Base-by-base conservation (phyloP, 2,113 vertebrate species). In the Austrofundulus limnaeus region DNA sequence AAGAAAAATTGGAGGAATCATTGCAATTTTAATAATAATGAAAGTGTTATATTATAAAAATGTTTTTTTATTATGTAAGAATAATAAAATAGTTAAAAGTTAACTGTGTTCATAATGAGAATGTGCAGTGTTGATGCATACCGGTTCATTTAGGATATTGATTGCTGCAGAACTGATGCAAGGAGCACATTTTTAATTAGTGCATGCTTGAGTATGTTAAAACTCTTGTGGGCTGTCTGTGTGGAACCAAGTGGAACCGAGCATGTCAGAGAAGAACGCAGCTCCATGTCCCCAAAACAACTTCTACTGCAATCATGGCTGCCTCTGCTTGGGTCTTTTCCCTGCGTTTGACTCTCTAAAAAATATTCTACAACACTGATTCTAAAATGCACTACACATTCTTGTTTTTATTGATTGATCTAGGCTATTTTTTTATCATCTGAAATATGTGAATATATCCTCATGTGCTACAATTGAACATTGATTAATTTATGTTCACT, bases 171-270 rank as follows among this genome's bases (percentile, higher is more conserved):
- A 57, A 72, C 53, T 64, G 83, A 75, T 76, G 76, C 74, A 67
- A 68, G 80, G 80, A 85, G 87, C 89, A 80, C 85, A 87, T 90
- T 90, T 91, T 90, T 91, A 90, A 91, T 91, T 87, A 91, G 85
- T 13, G 42, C 82, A 90, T 82, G 86, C 77, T 85, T 88, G 76
- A 88, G 70, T 90, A 83, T 87, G 78, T 88, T 83, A 82, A 89
- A 85, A 87, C 86, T 77, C 80, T 70, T 70, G 66, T 39, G 54
- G 68, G 72, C 76, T 72, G 68, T 85, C 78, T 88, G 81, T 76
- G 84, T 87, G 86, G 88, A 91, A 85, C 88, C 82, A 77, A 88
- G 85, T 83, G 88, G 86, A 92, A 88, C 85, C 73, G 84, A 87
- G 67, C 68, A 67, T 23, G 48, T 79, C 73, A 72, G 64, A 55